Evolutionary conservation across 2,888 invertebrate genomes (phyloP).

Genomic region (Plebejus melissa): DNA sequence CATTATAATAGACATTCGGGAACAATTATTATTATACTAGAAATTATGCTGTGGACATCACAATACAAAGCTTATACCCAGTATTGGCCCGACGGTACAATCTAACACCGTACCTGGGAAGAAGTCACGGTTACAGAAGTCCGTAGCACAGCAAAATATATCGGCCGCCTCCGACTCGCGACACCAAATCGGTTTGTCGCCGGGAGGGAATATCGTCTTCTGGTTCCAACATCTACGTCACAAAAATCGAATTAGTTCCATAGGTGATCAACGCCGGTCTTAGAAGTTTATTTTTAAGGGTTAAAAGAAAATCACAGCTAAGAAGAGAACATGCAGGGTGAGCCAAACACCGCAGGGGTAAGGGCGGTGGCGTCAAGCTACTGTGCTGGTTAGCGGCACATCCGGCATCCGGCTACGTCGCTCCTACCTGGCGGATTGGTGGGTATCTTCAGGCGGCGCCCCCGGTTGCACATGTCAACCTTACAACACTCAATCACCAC

Average conservation of each 20-base stretch:
- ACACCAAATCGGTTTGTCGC: slow-evolving; percentile 81
- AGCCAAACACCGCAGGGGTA: slow-evolving; percentile 48
- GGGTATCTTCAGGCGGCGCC: slow-evolving; percentile 83
- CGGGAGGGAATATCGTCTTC: slow-evolving; percentile 79
- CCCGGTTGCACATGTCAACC: slow-evolving; percentile 85
- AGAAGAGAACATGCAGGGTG: slow-evolving; percentile 59
- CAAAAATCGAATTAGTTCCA: slow-evolving; percentile 56
- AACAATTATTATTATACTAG: slow-evolving; percentile 21
- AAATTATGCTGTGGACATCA: slow-evolving; percentile 60
- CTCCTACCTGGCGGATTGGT: slow-evolving; percentile 83
- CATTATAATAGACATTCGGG: slow-evolving; percentile 27
- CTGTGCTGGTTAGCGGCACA: slow-evolving; percentile 55
- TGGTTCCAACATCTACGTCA: slow-evolving; percentile 81
- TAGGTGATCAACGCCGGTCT: slow-evolving; percentile 74
- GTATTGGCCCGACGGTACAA: slow-evolving; percentile 55
- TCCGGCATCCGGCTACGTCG: slow-evolving; percentile 51
- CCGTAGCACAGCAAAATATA: slow-evolving; percentile 82
- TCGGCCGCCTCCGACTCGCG: slow-evolving; percentile 63
- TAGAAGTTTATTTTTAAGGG: slow-evolving; percentile 43
- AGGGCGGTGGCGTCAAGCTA: slow-evolving; percentile 39
- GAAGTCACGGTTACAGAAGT: slow-evolving; percentile 83
- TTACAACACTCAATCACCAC: slow-evolving; percentile 91
- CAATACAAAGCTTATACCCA: slow-evolving; percentile 61
- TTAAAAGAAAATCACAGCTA: slow-evolving; percentile 44
- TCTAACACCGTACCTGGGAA: slow-evolving; percentile 64